Percentiles rank a stretch among this genome's conserved stretches.
phyloP scores from a whole-genome alignment of 2,113 vertebrate genomes.

The Larimichthys polyactis region DNA sequence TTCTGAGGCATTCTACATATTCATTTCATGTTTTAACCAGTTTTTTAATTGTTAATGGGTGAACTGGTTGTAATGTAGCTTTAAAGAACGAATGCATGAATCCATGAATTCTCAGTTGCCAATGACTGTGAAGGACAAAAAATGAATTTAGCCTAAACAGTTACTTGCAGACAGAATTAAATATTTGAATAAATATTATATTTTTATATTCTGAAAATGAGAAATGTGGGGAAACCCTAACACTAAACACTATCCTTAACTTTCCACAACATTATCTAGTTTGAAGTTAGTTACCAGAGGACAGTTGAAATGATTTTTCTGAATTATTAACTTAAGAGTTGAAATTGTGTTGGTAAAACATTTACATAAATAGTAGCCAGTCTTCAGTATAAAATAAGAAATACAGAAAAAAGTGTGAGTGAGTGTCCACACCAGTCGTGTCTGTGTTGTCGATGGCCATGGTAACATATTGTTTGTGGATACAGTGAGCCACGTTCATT shows the following conservation, averaged over 20 bases:
- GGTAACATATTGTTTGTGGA: conserved; percentile 60
- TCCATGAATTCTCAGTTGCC: too few relatives aligned
- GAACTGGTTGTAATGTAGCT: too few relatives aligned
- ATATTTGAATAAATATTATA: too few relatives aligned
- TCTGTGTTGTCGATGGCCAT: conserved; percentile 49
- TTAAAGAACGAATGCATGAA: too few relatives aligned
- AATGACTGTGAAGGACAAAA: too few relatives aligned
- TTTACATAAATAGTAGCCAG: neutral
- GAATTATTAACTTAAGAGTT: neutral
- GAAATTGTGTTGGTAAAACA: neutral
- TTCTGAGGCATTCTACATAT: too few relatives aligned
- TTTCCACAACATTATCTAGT: neutral
- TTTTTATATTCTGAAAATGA: neutral
- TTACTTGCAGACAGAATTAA: too few relatives aligned
- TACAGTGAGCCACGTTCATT: neutral
- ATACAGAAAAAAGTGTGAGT: too few relatives aligned
- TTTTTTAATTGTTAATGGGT: too few relatives aligned
- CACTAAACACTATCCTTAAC: neutral
- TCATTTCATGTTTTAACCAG: too few relatives aligned
- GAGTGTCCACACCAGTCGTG: neutral
- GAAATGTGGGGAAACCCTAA: fast-evolving
- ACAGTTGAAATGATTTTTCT: neutral
- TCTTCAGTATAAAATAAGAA: neutral
- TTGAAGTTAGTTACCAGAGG: neutral
- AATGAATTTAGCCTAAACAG: too few relatives aligned